These are phyloP conservation scores for Dinoponera quadriceps DNA, from an alignment of 1,140 invertebrate genomes.

Conservation along the genomic window DNA sequence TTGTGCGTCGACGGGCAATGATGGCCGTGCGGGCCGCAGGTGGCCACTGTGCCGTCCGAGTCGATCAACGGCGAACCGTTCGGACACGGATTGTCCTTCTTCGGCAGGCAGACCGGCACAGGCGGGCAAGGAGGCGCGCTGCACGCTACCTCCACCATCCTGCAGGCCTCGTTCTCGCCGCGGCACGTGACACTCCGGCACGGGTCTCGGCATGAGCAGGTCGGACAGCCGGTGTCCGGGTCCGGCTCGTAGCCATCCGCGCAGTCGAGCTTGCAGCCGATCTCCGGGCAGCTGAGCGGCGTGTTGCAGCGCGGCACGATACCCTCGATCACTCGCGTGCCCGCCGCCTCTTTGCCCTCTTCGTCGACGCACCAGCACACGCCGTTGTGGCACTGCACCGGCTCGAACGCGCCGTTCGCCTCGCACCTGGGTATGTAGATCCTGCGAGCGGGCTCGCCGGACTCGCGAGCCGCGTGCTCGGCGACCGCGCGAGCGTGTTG, in stretches of 20 bases:
- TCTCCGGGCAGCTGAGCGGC: constrained; percentile 87
- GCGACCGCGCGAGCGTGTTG: constrained; percentile 90
- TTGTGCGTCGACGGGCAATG: constrained; percentile 93
- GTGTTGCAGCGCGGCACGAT: constrained; percentile 79
- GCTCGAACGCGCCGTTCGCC: constrained; percentile 90
- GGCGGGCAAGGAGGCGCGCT: constrained; percentile 89
- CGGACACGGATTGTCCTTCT: constrained; percentile 91
- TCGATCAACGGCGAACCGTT: constrained; percentile 88
- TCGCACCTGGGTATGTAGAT: constrained; percentile 93
- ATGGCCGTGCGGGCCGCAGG: constrained; percentile 90
- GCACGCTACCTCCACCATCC: constrained; percentile 87
- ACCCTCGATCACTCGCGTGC: constrained; percentile 85
- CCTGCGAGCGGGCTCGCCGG: constrained; percentile 89
- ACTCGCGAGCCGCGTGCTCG: constrained; percentile 91
- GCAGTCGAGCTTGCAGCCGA: constrained; percentile 88
- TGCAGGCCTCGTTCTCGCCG: constrained; percentile 89
- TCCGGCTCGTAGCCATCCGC: constrained; percentile 90
- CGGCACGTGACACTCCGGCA: constrained; percentile 91
- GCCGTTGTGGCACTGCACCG: constrained; percentile 92
- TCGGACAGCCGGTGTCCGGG: constrained; percentile 89
- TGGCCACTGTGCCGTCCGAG: constrained; percentile 86
- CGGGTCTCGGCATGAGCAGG: constrained; percentile 92
- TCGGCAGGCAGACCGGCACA: constrained; percentile 91
- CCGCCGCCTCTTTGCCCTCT: constrained; percentile 92
- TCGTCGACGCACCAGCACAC: constrained; percentile 96